Conservation (phyloP, 2,797 vertebrate genomes). For the Amblyraja radiata region DNA sequence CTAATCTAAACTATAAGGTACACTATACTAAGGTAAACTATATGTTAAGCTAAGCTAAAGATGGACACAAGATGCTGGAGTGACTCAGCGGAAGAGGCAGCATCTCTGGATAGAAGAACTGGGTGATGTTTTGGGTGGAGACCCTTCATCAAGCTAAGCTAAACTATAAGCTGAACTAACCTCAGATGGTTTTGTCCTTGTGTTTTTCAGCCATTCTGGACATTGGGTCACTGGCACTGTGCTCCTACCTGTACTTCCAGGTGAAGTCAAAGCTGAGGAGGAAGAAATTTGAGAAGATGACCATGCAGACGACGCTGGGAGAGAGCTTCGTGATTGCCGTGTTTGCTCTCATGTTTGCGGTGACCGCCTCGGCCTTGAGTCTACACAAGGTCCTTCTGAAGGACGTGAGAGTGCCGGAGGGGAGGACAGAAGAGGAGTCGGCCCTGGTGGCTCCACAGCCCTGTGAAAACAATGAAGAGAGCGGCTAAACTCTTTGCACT, state of each 20-base stretch:
- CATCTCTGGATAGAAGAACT: too few species aligned
- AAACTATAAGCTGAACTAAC: too few species aligned
- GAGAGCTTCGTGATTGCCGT: conserved; percentile 47
- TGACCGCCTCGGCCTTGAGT: conserved; percentile 34
- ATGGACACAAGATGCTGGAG: too few species aligned
- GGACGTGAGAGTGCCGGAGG: background rate
- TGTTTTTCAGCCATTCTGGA: conserved; percentile 18
- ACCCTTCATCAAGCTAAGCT: too few species aligned
- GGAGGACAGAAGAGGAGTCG: conserved; percentile 3
- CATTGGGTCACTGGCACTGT: conserved; percentile 39
- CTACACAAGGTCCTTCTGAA: background rate
- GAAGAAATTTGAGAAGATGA: background rate
- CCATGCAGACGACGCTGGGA: conserved; percentile 40
- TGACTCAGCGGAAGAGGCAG: too few species aligned
- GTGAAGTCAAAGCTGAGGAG: conserved; percentile 41
- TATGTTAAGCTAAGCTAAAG: too few species aligned
- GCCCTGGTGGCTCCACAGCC: background rate
- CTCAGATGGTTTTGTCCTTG: too few species aligned
- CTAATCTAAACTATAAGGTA: too few species aligned
- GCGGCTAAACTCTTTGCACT: background rate
- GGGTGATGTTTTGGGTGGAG: too few species aligned
- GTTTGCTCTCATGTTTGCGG: conserved; percentile 44
- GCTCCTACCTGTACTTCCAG: conserved; percentile 41
- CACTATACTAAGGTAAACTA: too few species aligned
- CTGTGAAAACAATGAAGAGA: background rate